Base-by-base conservation (phyloP, 2,888 invertebrate species). In the Morpho helenor region DNA sequence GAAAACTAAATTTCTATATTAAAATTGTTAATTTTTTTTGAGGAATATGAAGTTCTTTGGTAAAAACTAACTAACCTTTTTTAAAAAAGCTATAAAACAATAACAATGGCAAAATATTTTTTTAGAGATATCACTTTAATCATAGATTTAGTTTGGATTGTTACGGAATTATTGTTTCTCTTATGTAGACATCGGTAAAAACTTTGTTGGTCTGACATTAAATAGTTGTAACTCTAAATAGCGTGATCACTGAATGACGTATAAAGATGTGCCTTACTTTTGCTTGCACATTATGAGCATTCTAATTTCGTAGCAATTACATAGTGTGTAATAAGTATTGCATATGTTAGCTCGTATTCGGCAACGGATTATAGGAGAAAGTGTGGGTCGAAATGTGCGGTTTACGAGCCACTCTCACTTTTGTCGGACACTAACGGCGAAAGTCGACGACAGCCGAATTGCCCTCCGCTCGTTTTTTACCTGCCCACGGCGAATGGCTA, bases 391-490 rank as follows among this genome's bases (percentile, higher is more conserved):
- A 64, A 65, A 63, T 57, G 56, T 51, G 52, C 60, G 52, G 57
- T 57, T 55, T 60, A 60, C 56, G 62, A 61, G 48, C 64, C 66
- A 70, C 74, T 75, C 74, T 74, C 75, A 72, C 74, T 75, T 71
- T 71, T 66, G 56, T 63, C 55, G 62, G 53, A 57, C 61, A 47
- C 54, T 57, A 57, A 51, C 60, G 54, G 73, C 68, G 68, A 68
- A 65, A 60, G 63, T 56, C 51, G 52, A 45, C 49, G 66, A 59
- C 55, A 56, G 58, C 63, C 68, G 65, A 68, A 67, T 64, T 60
- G 63, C 68, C 66, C 68, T 66, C 61, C 52, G 57, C 54, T 53
- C 53, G 16, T 41, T 10, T 10, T 41, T 8, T 10, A 7, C 40
- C 49, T 6, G 10, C 31, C 43, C 8, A 43, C 43, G 43, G 43